Base-by-base conservation (phyloP, 1,140 invertebrate genomes). In the Kradibia gibbosae region DNA sequence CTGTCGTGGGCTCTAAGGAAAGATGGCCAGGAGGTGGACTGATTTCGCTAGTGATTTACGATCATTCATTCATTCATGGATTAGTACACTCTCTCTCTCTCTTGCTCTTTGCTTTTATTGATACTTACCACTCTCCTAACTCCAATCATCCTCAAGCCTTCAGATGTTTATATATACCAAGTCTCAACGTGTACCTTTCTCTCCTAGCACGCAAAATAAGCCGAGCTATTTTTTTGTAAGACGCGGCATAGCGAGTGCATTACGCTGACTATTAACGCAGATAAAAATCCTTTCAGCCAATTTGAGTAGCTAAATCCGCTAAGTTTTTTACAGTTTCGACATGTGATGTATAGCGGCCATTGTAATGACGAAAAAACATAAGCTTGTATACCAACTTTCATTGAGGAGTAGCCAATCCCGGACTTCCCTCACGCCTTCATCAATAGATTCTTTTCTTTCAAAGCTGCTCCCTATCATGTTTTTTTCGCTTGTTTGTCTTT, bases 231-330 rank as follows among this genome's bases (percentile, higher is more conserved):
- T 25, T 25, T 11, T 57, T 75, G 17, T 5, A 7, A 3, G 42
- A 22, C 57, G 22, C 10, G 17, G 53, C 31, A 50, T 55, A 55
- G 55, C 71, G 79, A 75, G 78, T 28, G 28, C 70, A 42, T 42
- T 45, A 20, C 57, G 57, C 28, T 22, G 62, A 71, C 65, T 71
- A 78, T 78, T 78, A 70, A 70, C 77, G 39, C 48, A 28, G n/a
- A 50, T 28, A 39, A 70, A 73, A 85, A 85, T 85, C 85, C 79
- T 80, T 85, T 85, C 84, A 85, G 85, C 85, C 85, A 85, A 85
- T 85, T 85, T 83, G 78, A 71, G 82, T 72, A 74, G 34, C 62
- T 67, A 67, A 67, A 15, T 67, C 39, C 22, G 34, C 34, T 34
- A 17, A 39, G 62, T 22, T 67, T 67, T 39, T 39, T 67, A 15